Conservation (phyloP, 2,888 invertebrate genomes). For the Nemoura dubitans region DNA sequence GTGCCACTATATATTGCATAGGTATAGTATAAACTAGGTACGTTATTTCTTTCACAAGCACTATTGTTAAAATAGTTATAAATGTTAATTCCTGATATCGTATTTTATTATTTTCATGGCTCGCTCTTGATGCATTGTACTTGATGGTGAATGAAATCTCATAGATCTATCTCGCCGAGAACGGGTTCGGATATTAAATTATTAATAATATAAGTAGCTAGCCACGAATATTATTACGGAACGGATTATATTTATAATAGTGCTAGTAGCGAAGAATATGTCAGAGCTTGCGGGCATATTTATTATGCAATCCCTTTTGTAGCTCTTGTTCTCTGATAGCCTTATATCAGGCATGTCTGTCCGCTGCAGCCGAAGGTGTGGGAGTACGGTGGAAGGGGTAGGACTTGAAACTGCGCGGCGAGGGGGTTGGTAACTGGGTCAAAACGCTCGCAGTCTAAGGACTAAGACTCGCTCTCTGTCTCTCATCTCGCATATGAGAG, state of each 20-base stretch:
- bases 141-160: constrained; percentile 16
- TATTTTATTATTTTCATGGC: constrained; percentile 12
- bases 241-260: constrained; percentile 23
- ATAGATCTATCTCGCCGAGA: constrained; percentile 1
- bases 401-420: not conserved
- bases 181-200: constrained; percentile 9
- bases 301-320: constrained; percentile 7
- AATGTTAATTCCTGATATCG: constrained; percentile 7
- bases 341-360: not conserved
- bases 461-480: too few species aligned
- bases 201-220: constrained; percentile 26
- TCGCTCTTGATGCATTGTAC: constrained; percentile 7
- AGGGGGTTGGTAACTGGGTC: constrained; percentile 8
- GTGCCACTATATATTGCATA: not conserved
- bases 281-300: not conserved
- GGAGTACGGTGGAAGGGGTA: not conserved
- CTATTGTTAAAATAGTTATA: not conserved
- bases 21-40: not conserved
- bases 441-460: not conserved
- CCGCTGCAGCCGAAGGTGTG: not conserved
- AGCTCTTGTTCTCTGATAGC: not conserved
- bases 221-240: constrained; percentile 22
- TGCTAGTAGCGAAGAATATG: constrained; percentile 22
- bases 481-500: not conserved
- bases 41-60: not conserved